Percentiles rank a stretch among this genome's conserved stretches.
These are phyloP conservation scores for Solea senegalensis DNA, from an alignment of 2,113 vertebrate genomes.

Conservation along the genomic window DNA sequence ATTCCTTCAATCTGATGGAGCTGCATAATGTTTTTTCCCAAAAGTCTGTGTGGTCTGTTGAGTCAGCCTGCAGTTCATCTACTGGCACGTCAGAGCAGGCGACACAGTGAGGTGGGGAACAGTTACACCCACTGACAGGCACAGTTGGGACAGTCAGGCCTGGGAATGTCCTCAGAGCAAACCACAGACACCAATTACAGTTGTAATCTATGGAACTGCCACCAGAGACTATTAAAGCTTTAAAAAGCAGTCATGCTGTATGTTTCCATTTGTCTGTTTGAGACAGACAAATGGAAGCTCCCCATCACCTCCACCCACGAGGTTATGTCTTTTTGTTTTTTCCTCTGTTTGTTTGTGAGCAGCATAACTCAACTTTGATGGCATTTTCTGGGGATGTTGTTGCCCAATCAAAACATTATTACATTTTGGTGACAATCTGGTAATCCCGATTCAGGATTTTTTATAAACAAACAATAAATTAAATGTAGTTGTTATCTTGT, in stretches of 20 bases:
- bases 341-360: no score
- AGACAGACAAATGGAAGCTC: conserved; percentile 22
- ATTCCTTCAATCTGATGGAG: conserved; percentile 35
- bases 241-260: conserved; percentile 13
- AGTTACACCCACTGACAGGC: conserved; percentile 69
- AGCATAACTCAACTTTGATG: no score
- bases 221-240: conserved; percentile 51
- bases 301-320: conserved; percentile 14
- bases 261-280: conserved; percentile 34
- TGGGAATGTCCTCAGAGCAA: conserved; percentile 63
- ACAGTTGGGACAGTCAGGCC: conserved; percentile 39
- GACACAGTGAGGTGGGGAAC: conserved; percentile 61
- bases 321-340: conserved; percentile 25
- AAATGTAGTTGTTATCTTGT: no score
- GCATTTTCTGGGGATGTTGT: no score
- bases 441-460: no score
- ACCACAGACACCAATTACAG: conserved; percentile 47
- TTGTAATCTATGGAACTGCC: conserved; percentile 51
- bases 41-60: conserved; percentile 64
- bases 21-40: conserved; percentile 47
- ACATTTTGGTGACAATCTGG: no score
- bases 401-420: no score
- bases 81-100: conserved; percentile 38
- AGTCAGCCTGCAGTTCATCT: conserved; percentile 46
- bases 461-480: no score